These are phyloP conservation scores for Gobio occitaniae DNA, from an alignment of 2,797 vertebrate genomes.

Conservation along the genomic window DNA sequence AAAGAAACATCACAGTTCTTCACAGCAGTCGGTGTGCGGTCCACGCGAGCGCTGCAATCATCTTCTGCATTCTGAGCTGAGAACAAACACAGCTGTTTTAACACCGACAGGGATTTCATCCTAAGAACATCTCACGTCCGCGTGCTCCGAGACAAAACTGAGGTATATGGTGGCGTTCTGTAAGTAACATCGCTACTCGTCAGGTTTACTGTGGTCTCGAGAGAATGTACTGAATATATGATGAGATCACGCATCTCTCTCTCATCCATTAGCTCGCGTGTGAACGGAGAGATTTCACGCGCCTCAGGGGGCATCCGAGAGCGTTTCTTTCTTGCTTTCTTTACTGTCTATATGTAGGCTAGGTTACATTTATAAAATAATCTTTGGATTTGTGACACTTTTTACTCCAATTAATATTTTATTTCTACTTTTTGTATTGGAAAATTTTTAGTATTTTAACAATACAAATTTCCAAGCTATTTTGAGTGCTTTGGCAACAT, in stretches of 20 bases:
- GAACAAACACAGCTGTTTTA: neutral
- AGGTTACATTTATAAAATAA: neutral
- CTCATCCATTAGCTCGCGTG: neutral
- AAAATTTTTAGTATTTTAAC: too few relatives aligned
- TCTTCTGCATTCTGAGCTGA: slow-evolving; percentile 5
- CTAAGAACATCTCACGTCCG: neutral
- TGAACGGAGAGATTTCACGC: slow-evolving; percentile 2
- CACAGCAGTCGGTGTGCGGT: neutral
- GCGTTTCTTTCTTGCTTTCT: neutral
- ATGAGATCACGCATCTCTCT: slow-evolving; percentile 27
- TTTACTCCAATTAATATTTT: neutral
- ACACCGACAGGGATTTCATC: neutral
- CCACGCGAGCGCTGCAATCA: neutral
- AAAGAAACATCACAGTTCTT: slow-evolving; percentile 9
- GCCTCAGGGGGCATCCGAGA: slow-evolving; percentile 28
- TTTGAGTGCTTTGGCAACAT: neutral
- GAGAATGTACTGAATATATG: neutral
- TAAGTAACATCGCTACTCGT: neutral
- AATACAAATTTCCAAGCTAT: too few relatives aligned
- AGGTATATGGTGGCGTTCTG: neutral
- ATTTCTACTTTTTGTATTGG: too few relatives aligned
- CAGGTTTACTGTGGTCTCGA: neutral
- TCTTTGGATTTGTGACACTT: neutral
- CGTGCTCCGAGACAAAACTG: neutral
- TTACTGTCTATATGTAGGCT: neutral